Evolutionary conservation across 2,113 vertebrate species (phyloP), one percentile per base, ranked within the genome.

Genomic region (Trochalopteron elliotii): DNA sequence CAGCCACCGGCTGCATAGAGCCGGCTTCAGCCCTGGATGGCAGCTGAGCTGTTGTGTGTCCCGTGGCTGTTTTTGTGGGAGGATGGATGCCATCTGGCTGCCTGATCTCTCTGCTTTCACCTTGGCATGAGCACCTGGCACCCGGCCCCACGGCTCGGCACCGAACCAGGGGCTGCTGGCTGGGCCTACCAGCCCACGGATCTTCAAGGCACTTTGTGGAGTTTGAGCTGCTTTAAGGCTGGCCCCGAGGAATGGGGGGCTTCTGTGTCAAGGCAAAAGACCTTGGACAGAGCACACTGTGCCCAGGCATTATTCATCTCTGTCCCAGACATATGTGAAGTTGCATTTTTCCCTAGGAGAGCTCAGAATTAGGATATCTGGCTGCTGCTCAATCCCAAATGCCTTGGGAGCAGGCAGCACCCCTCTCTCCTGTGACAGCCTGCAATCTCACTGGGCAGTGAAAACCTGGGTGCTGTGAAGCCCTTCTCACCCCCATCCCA

Each of bases 81-180:
- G 8, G 87, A 93, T 94, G 8, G 87, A 93, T 94, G 83, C 96
- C 86, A 90, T 89, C 93, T 96, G 96, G 89, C 93, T 87, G 80
- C 83, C 83, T 70, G 89, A 44, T 80, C 83, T 56, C 75, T 83
- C 71, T 0, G 25, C 83, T 90, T 93, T 86, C 86, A 72, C 91
- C 89, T 94, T 96, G 94, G 94, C 96, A 86, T 0, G 40, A 65
- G 79, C 47, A 7, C 8, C 86, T 96, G 94, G 96, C 89, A 69
- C 35, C 15, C 49, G 19, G 88, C 91, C 89, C 70, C 44, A 2
- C 0, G 1, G 3, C 86, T 90, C 17, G 71, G 93, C 59, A 27
- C 68, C 0, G 3, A 57, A 30, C 80, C 86, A 83, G 76, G 86
- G 87, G 37, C 67, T 94, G 89, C 79, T 40, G 35, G 0, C 83